Evolutionary conservation across 2,888 invertebrate genomes (phyloP).

Genomic region (Hanleya hanleyi): DNA sequence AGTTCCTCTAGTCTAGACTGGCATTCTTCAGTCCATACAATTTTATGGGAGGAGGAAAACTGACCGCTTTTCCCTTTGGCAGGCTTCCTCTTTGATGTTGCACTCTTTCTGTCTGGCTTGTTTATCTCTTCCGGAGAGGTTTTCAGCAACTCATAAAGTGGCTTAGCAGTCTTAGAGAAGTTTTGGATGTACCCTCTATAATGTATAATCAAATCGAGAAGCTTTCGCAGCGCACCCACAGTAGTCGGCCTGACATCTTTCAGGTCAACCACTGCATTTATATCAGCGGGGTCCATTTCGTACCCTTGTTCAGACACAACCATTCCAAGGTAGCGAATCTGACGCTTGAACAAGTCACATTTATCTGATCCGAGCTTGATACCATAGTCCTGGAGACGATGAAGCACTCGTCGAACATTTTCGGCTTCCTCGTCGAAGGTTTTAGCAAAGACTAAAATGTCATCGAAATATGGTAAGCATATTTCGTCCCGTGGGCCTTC

Average conservation of each 20-base stretch:
- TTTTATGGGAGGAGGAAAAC: background rate
- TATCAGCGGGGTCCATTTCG: background rate
- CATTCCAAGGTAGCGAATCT: slow-evolving; percentile 7
- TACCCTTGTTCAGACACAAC: slow-evolving; percentile 1
- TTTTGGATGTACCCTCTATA: background rate
- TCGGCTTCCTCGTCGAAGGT: slow-evolving; percentile 14
- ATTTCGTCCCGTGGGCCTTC: slow-evolving; percentile 13
- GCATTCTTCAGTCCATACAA: background rate
- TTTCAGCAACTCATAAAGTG: slow-evolving; percentile 14
- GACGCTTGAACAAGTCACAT: background rate
- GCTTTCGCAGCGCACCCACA: slow-evolving; percentile 4
- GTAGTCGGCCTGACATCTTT: background rate
- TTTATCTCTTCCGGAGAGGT: slow-evolving; percentile 3
- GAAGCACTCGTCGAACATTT: slow-evolving; percentile 8
- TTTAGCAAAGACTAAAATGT: slow-evolving; percentile 7
- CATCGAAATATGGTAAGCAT: slow-evolving; percentile 22
- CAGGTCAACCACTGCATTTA: background rate
- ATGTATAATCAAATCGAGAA: slow-evolving; percentile 11
- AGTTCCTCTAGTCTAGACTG: slow-evolving; percentile 23
- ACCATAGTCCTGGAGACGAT: background rate
- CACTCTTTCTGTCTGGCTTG: too few species aligned
- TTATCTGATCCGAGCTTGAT: background rate
- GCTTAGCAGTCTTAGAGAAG: slow-evolving; percentile 9
- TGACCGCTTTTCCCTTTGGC: slow-evolving; percentile 16
- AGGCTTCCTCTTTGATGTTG: too few species aligned